A percentile compares a stretch with the other conserved stretches of the same genome.
These are phyloP conservation scores for Diglossa cyanea DNA, from an alignment of 2,797 vertebrate genomes.

Conservation along the genomic window DNA sequence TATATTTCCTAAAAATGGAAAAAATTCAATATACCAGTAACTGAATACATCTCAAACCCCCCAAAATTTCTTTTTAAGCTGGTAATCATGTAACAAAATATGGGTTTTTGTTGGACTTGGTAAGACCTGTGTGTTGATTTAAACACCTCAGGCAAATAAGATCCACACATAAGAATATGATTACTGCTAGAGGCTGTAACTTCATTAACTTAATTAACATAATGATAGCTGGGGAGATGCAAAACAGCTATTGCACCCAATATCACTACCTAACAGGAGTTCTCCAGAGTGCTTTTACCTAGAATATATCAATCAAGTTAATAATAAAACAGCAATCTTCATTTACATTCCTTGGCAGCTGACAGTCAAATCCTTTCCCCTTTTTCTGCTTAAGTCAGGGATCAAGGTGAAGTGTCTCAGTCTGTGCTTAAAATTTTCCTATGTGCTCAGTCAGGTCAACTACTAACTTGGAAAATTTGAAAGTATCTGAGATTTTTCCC, in stretches of 20 bases:
- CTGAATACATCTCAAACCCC: not conserved
- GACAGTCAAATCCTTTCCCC: not conserved
- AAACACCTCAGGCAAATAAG: conserved; percentile 13
- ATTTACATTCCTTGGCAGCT: not conserved
- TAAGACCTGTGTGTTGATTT: conserved; percentile 4
- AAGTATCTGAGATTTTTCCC: not conserved
- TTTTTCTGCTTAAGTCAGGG: not conserved
- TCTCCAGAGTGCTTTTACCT: conserved; percentile 7
- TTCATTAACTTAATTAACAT: conserved; percentile 60
- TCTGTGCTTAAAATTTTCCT: not conserved
- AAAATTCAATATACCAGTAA: not conserved
- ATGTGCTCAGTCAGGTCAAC: rapidly evolving
- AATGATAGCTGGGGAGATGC: conserved; percentile 14
- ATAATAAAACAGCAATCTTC: not conserved
- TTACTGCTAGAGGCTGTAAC: not conserved
- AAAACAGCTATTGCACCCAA: conserved; percentile 18
- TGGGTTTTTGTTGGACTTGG: not conserved
- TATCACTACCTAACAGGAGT: not conserved
- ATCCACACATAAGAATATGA: not conserved
- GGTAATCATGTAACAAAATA: not conserved
- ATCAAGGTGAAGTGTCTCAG: not conserved
- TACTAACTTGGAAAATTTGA: not conserved
- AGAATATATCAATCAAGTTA: not conserved
- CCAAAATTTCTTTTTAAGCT: not conserved
- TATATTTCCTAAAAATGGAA: not conserved